phyloP scores from a whole-genome alignment of 2,113 vertebrate genomes.

The Malurus cyaneus region DNA sequence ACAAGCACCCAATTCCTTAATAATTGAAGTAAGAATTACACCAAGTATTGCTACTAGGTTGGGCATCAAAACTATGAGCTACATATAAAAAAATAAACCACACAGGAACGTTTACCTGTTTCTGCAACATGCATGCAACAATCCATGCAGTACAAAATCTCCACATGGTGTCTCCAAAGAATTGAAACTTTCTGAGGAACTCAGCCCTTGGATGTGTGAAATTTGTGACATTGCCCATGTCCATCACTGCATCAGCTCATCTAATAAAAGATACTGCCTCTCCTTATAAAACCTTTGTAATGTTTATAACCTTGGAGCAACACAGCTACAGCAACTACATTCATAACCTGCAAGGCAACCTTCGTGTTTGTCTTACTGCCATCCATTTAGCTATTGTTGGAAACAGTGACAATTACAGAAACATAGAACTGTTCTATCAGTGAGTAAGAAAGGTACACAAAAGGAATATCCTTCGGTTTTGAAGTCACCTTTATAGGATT shows the following conservation, averaged over 20 bases:
- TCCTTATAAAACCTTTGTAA: background rate
- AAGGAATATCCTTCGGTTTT: background rate
- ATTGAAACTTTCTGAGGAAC: slow-evolving; percentile 7
- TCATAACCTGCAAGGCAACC: background rate
- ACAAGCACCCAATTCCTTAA: background rate
- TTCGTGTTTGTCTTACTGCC: background rate
- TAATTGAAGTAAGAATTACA: background rate
- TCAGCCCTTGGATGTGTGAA: background rate
- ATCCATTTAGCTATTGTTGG: background rate
- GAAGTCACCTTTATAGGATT: background rate
- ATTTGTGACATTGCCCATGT: background rate
- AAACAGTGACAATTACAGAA: background rate
- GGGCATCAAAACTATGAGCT: background rate
- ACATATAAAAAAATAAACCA: background rate
- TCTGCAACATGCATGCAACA: background rate
- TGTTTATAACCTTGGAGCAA: background rate
- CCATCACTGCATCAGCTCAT: background rate
- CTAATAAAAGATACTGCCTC: background rate
- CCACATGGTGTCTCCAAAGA: slow-evolving; percentile 36
- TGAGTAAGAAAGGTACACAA: background rate
- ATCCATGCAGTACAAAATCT: background rate
- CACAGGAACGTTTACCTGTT: background rate
- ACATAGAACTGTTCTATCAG: background rate
- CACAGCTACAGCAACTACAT: background rate
- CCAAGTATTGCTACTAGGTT: background rate